Percentiles rank a stretch among this genome's conserved stretches.
Conservation (phyloP, 2,113 vertebrate genomes). For the Clarias magur region DNA sequence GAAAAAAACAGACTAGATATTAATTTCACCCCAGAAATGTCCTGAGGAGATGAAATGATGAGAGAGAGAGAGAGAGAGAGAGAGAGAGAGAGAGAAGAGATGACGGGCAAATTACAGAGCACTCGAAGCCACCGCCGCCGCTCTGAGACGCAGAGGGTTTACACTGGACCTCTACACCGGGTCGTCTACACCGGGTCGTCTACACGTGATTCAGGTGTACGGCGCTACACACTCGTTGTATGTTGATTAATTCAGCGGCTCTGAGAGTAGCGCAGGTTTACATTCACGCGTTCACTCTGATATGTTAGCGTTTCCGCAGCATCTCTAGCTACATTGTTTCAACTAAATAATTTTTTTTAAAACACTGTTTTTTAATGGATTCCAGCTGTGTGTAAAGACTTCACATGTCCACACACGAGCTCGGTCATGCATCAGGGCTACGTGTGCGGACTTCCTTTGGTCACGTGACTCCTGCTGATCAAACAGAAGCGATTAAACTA, state of each 20-base stretch:
- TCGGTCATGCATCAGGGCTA: no score
- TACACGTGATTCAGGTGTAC: neutral
- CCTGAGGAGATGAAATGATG: slow-evolving; percentile 44
- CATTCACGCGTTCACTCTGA: no score
- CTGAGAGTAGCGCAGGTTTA: no score
- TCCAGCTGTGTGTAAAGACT: neutral
- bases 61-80: slow-evolving; percentile 2
- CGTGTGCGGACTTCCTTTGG: no score
- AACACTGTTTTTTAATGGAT: neutral
- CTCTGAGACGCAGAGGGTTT: neutral
- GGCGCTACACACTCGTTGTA: no score
- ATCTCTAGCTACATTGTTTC: no score
- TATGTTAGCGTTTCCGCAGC: no score
- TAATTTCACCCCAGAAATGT: slow-evolving; percentile 35
- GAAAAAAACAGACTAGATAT: slow-evolving; percentile 18
- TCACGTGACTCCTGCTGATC: neutral
- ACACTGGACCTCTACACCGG: no score
- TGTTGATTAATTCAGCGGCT: no score
- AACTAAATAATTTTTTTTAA: neutral
- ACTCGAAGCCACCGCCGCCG: slow-evolving; percentile 16
- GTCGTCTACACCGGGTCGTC: no score
- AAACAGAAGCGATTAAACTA: slow-evolving; percentile 10
- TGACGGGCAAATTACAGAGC: slow-evolving; percentile 54
- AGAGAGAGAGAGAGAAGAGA: slow-evolving; percentile 17
- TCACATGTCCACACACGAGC: no score